These are phyloP conservation scores for Luscinia megarhynchos DNA, from an alignment of 2,797 vertebrate genomes.

Conservation along the genomic window DNA sequence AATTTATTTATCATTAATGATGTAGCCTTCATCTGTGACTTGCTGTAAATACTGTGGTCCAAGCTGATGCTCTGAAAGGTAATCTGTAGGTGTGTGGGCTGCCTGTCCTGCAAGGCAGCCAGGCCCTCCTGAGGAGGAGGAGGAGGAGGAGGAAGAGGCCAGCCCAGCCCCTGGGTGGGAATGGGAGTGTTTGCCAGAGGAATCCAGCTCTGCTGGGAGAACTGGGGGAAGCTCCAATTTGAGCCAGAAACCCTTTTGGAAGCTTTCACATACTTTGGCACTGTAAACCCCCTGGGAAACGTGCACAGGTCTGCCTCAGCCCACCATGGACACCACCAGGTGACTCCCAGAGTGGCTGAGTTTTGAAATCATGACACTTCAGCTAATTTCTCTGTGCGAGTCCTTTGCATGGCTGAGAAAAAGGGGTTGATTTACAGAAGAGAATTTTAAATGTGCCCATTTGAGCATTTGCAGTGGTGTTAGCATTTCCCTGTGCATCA, in stretches of 20 bases:
- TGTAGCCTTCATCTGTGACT: neutral
- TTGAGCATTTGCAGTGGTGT: rapidly evolving
- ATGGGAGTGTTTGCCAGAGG: neutral
- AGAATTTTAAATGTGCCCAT: neutral
- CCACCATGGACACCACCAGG: neutral
- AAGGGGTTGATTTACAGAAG: neutral
- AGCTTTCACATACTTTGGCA: neutral
- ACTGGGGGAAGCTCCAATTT: neutral
- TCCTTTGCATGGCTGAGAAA: neutral
- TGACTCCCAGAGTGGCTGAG: neutral
- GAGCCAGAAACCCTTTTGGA: neutral
- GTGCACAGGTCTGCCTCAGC: neutral
- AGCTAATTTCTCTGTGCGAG: neutral
- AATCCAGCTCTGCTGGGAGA: neutral
- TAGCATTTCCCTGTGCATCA: neutral
- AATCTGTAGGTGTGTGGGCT: neutral
- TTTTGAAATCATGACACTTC: neutral
- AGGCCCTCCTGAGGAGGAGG: neutral
- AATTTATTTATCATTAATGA: conserved; percentile 42
- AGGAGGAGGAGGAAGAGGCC: neutral
- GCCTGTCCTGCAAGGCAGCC: neutral
- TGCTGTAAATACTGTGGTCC: neutral
- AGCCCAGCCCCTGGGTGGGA: conserved; percentile 22
- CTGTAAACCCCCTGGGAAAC: neutral
- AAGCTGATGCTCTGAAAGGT: neutral